These are phyloP conservation scores for Agrilus cyanescens DNA, from an alignment of 2,888 invertebrate species.

Conservation along the genomic window DNA sequence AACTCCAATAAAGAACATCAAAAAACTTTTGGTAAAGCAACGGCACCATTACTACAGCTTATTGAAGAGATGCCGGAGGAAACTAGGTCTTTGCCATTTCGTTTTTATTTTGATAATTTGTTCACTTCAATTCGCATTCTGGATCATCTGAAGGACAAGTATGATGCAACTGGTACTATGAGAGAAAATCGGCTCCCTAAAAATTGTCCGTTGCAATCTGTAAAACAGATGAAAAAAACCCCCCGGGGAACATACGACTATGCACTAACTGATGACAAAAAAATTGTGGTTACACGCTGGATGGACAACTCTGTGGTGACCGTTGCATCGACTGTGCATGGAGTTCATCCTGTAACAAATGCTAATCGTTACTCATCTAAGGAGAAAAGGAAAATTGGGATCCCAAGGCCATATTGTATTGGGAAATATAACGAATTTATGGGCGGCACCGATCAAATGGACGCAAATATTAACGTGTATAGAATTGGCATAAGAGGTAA, in stretches of 20 bases:
- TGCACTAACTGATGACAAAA: constrained; percentile 2
- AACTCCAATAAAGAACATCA: constrained; percentile 1
- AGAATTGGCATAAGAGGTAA: constrained; percentile 19
- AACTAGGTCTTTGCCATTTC: background rate
- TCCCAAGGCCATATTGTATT: constrained; percentile 9
- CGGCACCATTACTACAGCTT: constrained; percentile 18
- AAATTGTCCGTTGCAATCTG: background rate
- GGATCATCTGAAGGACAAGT: constrained; percentile 6
- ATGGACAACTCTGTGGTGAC: constrained; percentile 14
- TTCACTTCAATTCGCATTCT: constrained; percentile 1
- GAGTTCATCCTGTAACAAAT: constrained; percentile 6
- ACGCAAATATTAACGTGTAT: constrained; percentile 16
- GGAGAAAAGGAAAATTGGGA: constrained; percentile 13
- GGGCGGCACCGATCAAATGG: constrained; percentile 14
- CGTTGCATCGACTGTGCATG: constrained; percentile 8
- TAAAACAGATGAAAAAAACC: constrained; percentile 9
- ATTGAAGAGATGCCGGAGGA: constrained; percentile 10
- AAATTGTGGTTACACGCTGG: constrained; percentile 8
- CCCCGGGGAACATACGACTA: constrained; percentile 7
- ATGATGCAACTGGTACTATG: constrained; percentile 8
- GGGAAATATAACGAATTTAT: constrained; percentile 11
- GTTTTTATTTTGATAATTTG: constrained; percentile 3
- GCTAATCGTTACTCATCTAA: constrained; percentile 11
- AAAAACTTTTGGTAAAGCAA: constrained; percentile 1
- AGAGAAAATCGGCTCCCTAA: constrained; percentile 7